A percentile compares a stretch with the other conserved stretches of the same genome.
phyloP scores from a whole-genome alignment of 1,140 invertebrate genomes.

The Sarcophaga bullata region DNA sequence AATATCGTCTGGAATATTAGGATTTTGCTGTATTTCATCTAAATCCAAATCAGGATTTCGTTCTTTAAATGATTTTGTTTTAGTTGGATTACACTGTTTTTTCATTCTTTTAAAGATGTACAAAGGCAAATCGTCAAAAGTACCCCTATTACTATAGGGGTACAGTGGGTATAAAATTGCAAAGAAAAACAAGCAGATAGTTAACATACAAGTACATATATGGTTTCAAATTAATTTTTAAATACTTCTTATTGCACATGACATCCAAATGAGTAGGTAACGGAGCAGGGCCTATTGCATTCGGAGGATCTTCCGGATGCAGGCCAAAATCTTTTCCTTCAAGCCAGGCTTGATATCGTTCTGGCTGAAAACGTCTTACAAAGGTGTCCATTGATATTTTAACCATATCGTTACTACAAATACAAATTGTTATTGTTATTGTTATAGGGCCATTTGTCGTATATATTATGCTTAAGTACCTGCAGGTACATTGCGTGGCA shows the following conservation, averaged over 20 bases:
- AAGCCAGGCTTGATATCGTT: constrained; percentile 75
- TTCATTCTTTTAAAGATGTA: constrained; percentile 57
- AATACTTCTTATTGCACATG: constrained; percentile 63
- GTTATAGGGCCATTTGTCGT: not conserved
- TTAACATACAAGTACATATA: constrained; percentile 31
- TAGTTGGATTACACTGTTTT: constrained; percentile 64
- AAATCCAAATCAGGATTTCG: constrained; percentile 65
- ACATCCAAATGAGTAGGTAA: constrained; percentile 60
- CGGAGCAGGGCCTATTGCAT: constrained; percentile 50
- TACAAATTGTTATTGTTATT: constrained; percentile 24
- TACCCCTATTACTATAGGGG: constrained; percentile 45
- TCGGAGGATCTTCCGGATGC: constrained; percentile 88
- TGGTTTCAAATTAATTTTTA: not conserved
- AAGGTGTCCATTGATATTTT: constrained; percentile 99
- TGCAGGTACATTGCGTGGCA: constrained; percentile 84
- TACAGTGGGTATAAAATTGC: constrained; percentile 24
- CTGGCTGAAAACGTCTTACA: constrained; percentile 93
- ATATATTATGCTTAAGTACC: constrained; percentile 35
- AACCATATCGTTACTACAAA: constrained; percentile 83
- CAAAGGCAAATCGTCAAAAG: constrained; percentile 37
- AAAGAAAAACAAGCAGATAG: constrained; percentile 40
- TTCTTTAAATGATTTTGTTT: constrained; percentile 64
- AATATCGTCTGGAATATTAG: constrained; percentile 64
- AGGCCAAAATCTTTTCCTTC: constrained; percentile 87
- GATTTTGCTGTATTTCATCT: constrained; percentile 65